These are phyloP conservation scores for Suricata suricatta DNA, from an alignment of 2,113 vertebrate species.

Conservation along the genomic window DNA sequence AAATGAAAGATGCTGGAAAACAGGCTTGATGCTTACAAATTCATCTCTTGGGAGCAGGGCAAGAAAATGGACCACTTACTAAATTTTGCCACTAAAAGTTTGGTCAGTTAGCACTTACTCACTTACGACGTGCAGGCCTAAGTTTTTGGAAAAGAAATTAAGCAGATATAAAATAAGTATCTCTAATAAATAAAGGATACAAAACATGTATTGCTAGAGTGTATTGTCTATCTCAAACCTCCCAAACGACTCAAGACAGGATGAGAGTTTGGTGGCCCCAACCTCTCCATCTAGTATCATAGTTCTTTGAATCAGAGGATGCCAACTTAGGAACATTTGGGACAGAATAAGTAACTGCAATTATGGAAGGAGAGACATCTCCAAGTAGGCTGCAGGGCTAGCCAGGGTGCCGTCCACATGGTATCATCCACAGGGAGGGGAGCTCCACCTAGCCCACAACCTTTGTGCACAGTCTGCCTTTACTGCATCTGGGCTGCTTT, in stretches of 20 bases:
- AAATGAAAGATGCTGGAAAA: not conserved
- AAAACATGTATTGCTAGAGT: not conserved
- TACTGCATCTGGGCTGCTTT: too few relatives aligned
- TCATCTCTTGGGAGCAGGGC: not conserved
- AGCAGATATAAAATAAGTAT: not conserved
- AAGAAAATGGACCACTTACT: not conserved
- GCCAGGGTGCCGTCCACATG: not conserved
- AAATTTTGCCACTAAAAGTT: not conserved
- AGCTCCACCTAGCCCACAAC: rapidly evolving
- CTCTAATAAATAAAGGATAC: not conserved
- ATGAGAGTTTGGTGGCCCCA: rapidly evolving
- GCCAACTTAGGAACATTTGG: too few relatives aligned
- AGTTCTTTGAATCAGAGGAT: not conserved
- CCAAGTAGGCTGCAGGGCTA: rapidly evolving
- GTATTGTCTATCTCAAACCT: not conserved
- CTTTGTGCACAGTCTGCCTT: not conserved
- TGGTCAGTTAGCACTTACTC: not conserved
- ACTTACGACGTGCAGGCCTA: not conserved
- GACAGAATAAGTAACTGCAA: not conserved
- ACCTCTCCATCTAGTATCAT: rapidly evolving
- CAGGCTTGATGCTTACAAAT: not conserved
- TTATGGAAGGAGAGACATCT: not conserved
- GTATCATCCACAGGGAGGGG: rapidly evolving
- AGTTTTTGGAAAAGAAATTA: not conserved
- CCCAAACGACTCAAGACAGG: not conserved